Conservation (phyloP, 1,140 invertebrate genomes). For the Trypoxylus dichotomus region DNA sequence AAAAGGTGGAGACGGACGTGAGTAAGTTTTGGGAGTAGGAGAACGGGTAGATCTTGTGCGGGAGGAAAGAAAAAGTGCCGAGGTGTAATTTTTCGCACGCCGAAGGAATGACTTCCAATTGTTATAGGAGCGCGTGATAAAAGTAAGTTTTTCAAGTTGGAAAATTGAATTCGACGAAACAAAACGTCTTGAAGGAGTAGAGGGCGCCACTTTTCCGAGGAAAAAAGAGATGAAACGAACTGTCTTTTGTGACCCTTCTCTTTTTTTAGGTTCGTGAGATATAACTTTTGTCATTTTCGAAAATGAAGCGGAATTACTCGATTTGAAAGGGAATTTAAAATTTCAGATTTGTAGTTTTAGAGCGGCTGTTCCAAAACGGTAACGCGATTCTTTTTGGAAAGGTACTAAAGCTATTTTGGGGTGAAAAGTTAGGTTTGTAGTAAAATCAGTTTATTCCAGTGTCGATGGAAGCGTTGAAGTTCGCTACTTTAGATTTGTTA, state of each 20-base stretch:
- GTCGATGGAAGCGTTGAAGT: too few relatives aligned
- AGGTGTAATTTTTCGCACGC: conserved; percentile 9
- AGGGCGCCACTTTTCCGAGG: background rate
- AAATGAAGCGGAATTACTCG: background rate
- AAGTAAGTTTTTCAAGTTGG: conserved; percentile 6
- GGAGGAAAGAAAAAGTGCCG: background rate
- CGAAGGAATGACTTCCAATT: background rate
- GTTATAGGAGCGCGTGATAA: conserved; percentile 4
- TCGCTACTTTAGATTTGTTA: too few relatives aligned
- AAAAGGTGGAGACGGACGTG: background rate
- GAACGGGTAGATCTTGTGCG: background rate
- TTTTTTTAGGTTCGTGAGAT: background rate
- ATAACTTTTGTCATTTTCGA: background rate
- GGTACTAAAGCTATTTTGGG: too few relatives aligned
- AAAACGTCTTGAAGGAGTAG: background rate
- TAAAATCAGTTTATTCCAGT: too few relatives aligned
- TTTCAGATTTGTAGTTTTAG: too few relatives aligned
- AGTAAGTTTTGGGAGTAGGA: too few relatives aligned
- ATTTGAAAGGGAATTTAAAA: too few relatives aligned
- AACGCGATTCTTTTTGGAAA: too few relatives aligned
- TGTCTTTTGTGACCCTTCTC: background rate
- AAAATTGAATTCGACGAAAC: conserved; percentile 18
- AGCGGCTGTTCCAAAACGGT: too few relatives aligned
- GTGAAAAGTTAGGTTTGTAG: too few relatives aligned
- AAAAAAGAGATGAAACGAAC: background rate